These are phyloP conservation scores for Ranitomeya variabilis DNA, from an alignment of 2,113 vertebrate species.

Conservation along the genomic window DNA sequence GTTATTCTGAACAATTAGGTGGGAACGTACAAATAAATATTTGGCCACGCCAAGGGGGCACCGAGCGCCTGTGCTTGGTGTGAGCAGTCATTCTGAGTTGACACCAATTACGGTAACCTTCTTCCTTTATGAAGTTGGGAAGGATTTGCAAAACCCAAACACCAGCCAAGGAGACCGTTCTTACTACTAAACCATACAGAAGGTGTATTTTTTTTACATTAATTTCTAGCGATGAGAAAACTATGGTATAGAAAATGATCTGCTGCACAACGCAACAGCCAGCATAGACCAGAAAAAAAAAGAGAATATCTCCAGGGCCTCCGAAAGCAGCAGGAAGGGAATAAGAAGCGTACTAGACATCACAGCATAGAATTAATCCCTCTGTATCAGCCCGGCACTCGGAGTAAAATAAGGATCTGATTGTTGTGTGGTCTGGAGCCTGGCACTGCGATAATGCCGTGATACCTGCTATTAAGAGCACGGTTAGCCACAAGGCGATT, in stretches of 20 bases:
- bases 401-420: conserved; percentile 26
- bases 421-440: conserved; percentile 51
- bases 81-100: too few species aligned
- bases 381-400: conserved; percentile 8
- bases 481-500: conserved; percentile 49
- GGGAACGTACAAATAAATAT: too few species aligned
- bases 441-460: conserved; percentile 26
- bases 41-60: too few species aligned
- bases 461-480: conserved; percentile 52
- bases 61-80: too few species aligned
- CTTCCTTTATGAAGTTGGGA: not conserved
- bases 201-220: not conserved
- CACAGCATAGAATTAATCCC: conserved; percentile 20
- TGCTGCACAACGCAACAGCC: not conserved
- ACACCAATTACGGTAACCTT: not conserved
- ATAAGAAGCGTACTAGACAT: not conserved
- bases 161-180: not conserved
- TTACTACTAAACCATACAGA: not conserved
- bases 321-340: not conserved
- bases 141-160: not conserved
- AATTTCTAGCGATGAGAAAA: not conserved
- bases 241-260: not conserved
- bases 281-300: not conserved
- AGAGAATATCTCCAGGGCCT: not conserved
- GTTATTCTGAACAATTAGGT: too few species aligned